Base-by-base conservation (phyloP, 1,140 invertebrate species). In the Caerostris extrusa region DNA sequence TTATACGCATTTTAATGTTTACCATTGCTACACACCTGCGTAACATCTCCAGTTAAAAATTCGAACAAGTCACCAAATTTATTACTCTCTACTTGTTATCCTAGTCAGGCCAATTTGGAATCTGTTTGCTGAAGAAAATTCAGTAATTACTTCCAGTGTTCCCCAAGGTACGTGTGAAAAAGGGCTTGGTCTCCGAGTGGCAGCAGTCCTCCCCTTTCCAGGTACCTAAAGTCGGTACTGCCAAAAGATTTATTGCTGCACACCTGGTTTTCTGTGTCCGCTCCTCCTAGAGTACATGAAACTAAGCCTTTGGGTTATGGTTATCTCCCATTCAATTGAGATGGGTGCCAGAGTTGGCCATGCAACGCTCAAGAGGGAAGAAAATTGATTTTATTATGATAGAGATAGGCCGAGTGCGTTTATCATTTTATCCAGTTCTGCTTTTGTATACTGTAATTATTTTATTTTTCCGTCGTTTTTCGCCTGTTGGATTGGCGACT, bases 101-200 rank as follows among this genome's bases (percentile, higher is more conserved):
- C 85, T 12, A 93, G 85, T 93, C 85, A 93, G 67, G 85, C 92
- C 83, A 93, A 93, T 93, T 93, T 93, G 83, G 85, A 67, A 58
- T 53, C 19, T 93, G 92, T 93, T 93, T 93, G 92, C 34, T 55
- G 56, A 93, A 89, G 85, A 81, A 88, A 77, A 89, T 93, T 88
- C 61, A 50, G 91, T 93, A 93, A 93, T 93, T 93, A 77, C 77
- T 93, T 34, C 83, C 81, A 61, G 61, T 50, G n/a, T 87, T 87
- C 92, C 92, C 86, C 85, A 93, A 93, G 92, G 86, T 93, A 93
- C 67, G 92, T 93, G 92, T 58, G 86, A 82, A 93, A 93, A 88
- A 93, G 85, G 92, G 92, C 85, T 93, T 88, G 92, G 92, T 71
- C 85, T 55, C 12, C 60, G 19, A 83, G 67, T 58, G 61, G 61